These are phyloP conservation scores for Rhombomys opimus DNA, from an alignment of 2,113 vertebrate genomes.

Conservation along the genomic window DNA sequence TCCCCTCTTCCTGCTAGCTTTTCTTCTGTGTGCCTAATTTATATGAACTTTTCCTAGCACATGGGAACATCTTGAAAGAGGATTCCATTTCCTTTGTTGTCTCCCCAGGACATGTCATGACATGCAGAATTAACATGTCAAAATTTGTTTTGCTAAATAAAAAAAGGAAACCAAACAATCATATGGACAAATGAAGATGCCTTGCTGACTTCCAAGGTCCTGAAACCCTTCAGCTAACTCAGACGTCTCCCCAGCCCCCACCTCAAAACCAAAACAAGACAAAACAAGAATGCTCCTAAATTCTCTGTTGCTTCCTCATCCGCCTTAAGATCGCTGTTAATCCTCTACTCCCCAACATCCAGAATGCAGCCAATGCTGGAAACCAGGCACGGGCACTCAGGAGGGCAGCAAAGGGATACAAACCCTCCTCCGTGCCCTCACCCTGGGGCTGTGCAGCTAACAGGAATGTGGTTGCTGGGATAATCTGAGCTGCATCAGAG, in stretches of 20 bases:
- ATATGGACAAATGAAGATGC: constrained; percentile 13
- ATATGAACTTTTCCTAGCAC: neutral
- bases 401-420: neutral
- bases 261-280: neutral
- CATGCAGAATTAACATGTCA: neutral
- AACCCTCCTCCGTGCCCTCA: neutral
- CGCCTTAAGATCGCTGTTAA: neutral
- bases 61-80: neutral
- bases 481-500: neutral
- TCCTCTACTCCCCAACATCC: neutral
- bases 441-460: neutral
- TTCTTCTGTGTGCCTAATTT: neutral
- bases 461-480: neutral
- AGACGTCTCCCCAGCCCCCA: no score
- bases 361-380: neutral
- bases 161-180: neutral
- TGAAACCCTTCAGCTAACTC: neutral
- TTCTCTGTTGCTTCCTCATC: neutral
- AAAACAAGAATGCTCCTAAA: neutral
- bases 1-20: neutral
- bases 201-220: neutral
- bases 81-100: neutral
- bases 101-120: neutral
- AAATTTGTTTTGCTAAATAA: neutral
- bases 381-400: neutral